Conservation (phyloP, 2,888 invertebrate genomes). For the Eucera pruinosa region DNA sequence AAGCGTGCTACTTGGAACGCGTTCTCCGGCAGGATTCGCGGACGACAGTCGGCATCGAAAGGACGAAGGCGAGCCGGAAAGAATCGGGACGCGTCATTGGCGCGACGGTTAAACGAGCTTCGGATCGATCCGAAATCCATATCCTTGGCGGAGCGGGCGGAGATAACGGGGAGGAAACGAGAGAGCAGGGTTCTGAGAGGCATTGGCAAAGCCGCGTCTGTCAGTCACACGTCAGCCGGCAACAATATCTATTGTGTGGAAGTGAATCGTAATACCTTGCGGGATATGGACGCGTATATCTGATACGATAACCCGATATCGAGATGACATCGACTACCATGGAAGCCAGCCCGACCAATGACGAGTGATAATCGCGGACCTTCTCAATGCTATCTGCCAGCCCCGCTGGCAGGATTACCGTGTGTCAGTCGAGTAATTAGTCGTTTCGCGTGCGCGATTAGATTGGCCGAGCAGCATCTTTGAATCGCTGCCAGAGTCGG, state of each 20-base stretch:
- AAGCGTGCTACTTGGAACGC: no score
- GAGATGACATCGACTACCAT: slow-evolving; percentile 75
- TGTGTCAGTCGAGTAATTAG: slow-evolving; percentile 53
- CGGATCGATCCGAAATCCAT: slow-evolving; percentile 65
- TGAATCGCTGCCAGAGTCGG: slow-evolving; percentile 1
- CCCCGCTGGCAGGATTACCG: slow-evolving; percentile 41
- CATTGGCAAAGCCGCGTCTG: slow-evolving; percentile 70
- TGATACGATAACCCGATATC: slow-evolving; percentile 76
- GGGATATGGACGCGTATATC: slow-evolving; percentile 73
- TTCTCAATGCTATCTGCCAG: slow-evolving; percentile 64
- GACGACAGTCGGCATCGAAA: no score
- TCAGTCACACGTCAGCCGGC: slow-evolving; percentile 75
- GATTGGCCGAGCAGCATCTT: slow-evolving; percentile 32
- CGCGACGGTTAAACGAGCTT: no score
- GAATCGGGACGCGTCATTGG: no score
- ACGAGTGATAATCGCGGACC: slow-evolving; percentile 67
- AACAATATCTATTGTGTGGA: slow-evolving; percentile 76
- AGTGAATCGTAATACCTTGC: slow-evolving; percentile 75
- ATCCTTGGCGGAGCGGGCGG: slow-evolving; percentile 56
- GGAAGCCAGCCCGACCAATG: slow-evolving; percentile 61
- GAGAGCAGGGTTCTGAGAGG: slow-evolving; percentile 53
- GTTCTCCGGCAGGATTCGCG: no score
- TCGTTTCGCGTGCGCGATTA: slow-evolving; percentile 48
- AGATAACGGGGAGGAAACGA: slow-evolving; percentile 53
- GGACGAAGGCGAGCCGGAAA: no score